Base-by-base conservation (phyloP, 2,113 vertebrate genomes). In the Poeciliopsis prolifica region DNA sequence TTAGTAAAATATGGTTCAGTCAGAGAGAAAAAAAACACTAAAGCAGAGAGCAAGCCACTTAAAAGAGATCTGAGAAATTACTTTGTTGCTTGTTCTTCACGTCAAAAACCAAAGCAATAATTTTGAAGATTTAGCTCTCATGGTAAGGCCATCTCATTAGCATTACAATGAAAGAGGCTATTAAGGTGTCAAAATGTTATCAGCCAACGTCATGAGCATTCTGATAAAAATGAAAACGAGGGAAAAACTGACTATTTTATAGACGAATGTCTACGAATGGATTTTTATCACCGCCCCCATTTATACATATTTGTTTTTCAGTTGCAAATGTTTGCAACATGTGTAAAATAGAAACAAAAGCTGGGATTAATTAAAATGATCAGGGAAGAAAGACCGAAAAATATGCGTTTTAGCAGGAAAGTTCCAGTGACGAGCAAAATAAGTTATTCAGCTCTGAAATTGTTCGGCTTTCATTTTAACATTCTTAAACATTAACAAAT, bases 141-240 rank as follows among this genome's bases (percentile, higher is more conserved):
- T 72, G 75, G 31, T 68, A 37, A 71, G 12, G 42, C 28, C 65
- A 68, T 62, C 40, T 48, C 62, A 77, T 81, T 35, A 73, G 71
- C 70, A 60, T 62, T 61, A 72, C 31, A 80, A 69, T 70, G 17
- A 75, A 62, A 22, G 70, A 65, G 33, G 48, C 65, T 70, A 65
- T 78, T 82, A 61, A 75, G 33, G 33, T 80, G 84, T 73, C 75
- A 81, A 68, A 75, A 79, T 79, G 67, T 75, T 83, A 78, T 81
- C 48, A 65, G 64, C 80, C 35, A 37, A 77, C 26, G 77, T 80
- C 72, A 83, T 64, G 42, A 90, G 83, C 66, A 69, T 84, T 78
- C 67, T 72, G n/a, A 19, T 61, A 68, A 63, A 76, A 71, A 63
- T 79, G 29, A 61, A 8, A 75, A 77, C 78, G 69, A 75, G 51